Conservation (phyloP, 2,113 vertebrate species). For the Vulpes lagopus region DNA sequence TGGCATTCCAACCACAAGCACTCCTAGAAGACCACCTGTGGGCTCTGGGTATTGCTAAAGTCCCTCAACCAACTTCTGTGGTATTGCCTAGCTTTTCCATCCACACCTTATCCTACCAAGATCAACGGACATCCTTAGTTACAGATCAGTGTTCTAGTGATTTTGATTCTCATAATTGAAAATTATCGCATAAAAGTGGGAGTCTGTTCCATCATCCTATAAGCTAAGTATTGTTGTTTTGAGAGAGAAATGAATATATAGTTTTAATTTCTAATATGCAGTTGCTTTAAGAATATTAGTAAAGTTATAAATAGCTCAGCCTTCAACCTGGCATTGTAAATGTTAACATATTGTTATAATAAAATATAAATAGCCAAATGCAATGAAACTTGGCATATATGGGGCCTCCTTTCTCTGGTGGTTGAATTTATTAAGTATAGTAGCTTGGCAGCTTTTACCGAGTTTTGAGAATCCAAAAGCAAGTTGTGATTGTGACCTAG, state of each 20-base stretch:
- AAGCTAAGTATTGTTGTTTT: neutral
- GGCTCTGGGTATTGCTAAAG: neutral
- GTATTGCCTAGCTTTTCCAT: neutral
- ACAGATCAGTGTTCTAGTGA: neutral
- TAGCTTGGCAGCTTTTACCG: constrained; percentile 36
- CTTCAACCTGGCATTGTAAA: constrained; percentile 27
- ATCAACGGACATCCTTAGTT: neutral
- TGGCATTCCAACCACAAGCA: constrained; percentile 25
- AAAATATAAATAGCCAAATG: neutral
- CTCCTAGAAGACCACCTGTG: neutral
- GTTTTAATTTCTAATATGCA: neutral
- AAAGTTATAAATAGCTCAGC: constrained; percentile 15
- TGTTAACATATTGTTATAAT: constrained; percentile 31
- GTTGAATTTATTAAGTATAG: constrained; percentile 2
- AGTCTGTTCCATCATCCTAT: neutral
- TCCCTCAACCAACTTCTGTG: neutral
- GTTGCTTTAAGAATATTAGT: constrained; percentile 1
- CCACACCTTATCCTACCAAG: neutral
- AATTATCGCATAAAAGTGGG: neutral
- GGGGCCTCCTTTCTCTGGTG: constrained; percentile 42
- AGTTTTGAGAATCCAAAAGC: constrained; percentile 66
- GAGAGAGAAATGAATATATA: constrained; percentile 45
- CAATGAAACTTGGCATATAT: fast-evolving
- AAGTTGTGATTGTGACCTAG: constrained; percentile 43
- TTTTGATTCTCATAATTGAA: neutral